phyloP scores from a whole-genome alignment of 92 coral and sea anemone genomes.

The Porites rus region DNA sequence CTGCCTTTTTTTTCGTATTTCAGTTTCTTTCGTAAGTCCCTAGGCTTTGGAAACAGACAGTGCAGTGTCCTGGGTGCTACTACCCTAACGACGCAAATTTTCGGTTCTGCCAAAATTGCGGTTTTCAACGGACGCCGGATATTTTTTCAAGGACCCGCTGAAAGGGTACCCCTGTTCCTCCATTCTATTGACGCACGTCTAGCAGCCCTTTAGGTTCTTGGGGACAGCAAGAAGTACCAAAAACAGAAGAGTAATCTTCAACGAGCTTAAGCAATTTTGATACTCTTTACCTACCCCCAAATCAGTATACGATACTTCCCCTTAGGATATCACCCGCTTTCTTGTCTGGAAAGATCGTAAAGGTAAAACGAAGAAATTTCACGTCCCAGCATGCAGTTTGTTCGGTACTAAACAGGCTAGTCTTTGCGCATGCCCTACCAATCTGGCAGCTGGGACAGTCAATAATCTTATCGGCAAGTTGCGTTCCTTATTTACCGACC shows the following conservation, averaged over 20 bases:
- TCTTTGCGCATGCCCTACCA: conserved; percentile 56
- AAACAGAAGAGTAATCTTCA: conserved; percentile 42
- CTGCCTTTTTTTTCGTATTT: too few species aligned
- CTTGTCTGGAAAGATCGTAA: conserved; percentile 62
- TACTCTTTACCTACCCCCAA: conserved; percentile 59
- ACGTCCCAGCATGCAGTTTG: background rate
- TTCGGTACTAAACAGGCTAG: conserved; percentile 26
- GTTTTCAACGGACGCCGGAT: conserved; percentile 5
- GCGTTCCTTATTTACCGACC: conserved; percentile 42
- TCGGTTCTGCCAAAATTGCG: conserved; percentile 27
- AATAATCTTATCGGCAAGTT: conserved; percentile 60
- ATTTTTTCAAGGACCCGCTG: background rate
- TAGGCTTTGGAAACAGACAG: conserved; percentile 63
- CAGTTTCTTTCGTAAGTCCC: conserved; percentile 2
- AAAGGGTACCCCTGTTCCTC: conserved; percentile 7
- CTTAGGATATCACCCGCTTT: conserved; percentile 54
- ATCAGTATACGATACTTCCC: conserved; percentile 46
- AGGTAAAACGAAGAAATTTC: conserved; percentile 7
- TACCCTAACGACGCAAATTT: conserved; percentile 70
- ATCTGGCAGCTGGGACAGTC: conserved; percentile 73
- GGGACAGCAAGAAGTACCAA: conserved; percentile 49
- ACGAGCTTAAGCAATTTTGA: conserved; percentile 30
- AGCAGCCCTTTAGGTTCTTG: background rate
- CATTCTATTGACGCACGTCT: background rate
- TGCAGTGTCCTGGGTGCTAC: conserved; percentile 57